Base-by-base conservation (phyloP, 2,888 invertebrate genomes). In the Eupithecia tripunctaria region DNA sequence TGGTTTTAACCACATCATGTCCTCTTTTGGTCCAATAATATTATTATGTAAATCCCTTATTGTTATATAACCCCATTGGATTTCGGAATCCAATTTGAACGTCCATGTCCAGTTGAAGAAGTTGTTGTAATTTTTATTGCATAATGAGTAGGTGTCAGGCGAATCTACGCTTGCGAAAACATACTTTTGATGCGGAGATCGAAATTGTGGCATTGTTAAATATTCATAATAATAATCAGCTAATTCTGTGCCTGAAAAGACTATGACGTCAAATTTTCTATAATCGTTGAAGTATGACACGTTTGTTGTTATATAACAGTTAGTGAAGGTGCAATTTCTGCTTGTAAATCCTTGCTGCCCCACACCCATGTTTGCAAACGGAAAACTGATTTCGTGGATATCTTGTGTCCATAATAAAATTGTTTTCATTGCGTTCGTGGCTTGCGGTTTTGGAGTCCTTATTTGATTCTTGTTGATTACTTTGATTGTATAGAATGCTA, bases 31-130 rank as follows among this genome's bases (percentile, higher is more conserved):
- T 2, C 92, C 92, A 8, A 92, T 81, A 29, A 88, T 75, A 0
- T 80, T 79, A 0, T 83, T 81, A 0, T 86, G 63, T 47, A 76
- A 59, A 74, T 93, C 86, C 74, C 85, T 85, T n/a, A 93, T 82
- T 0, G 83, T 81, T 1, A 93, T 81, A 70, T 91, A 91, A 5
- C 86, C 84, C 82, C 85, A 87, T 5, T 79, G 78, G 2, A 88
- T 80, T 72, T 92, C 89, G 1, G 91, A 91, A 74, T 89, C 84
- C 12, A 91, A 76, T 75, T 74, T 86, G 69, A 85, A 91, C 0
- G 91, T 91, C 86, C 88, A 88, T 0, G 91, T 90, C 91, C 91
- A 91, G 70, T 92, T 91, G 68, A 91, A 91, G 71, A 82, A 89
- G 3, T 77, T 76, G 59, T 93, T 81, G 1, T 86, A 86, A n/a